phyloP scores from a whole-genome alignment of 2,888 invertebrate species.

The Cecidostiba fungosa region DNA sequence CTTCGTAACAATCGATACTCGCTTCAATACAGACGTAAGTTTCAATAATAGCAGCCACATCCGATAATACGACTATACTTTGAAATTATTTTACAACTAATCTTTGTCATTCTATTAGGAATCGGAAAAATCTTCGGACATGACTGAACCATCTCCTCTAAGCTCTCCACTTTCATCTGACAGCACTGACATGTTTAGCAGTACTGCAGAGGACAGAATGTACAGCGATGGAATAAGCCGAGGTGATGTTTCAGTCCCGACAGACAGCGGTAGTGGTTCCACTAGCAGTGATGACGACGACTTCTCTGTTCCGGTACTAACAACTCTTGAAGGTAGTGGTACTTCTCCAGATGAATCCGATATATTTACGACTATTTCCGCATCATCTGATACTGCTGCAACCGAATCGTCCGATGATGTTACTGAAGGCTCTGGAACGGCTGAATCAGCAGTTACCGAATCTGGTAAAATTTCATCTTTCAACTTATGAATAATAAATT shows the following conservation, averaged over 20 bases:
- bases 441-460: constrained; percentile 60
- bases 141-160: constrained; percentile 70
- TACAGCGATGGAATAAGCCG: constrained; percentile 73
- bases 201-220: constrained; percentile 73
- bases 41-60: constrained; percentile 10
- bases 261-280: constrained; percentile 71
- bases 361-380: constrained; percentile 50
- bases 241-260: constrained; percentile 72
- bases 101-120: constrained; percentile 71
- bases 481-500: neutral
- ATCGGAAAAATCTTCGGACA: constrained; percentile 78
- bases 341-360: constrained; percentile 63
- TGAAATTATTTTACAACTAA: neutral
- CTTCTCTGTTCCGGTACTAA: constrained; percentile 58
- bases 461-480: constrained; percentile 47
- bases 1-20: constrained; percentile 71
- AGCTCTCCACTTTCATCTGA: constrained; percentile 67
- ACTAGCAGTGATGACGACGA: constrained; percentile 69
- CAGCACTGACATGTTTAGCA: constrained; percentile 64
- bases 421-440: constrained; percentile 51
- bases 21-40: constrained; percentile 70
- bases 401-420: constrained; percentile 47
- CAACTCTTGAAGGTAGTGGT: constrained; percentile 74
- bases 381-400: constrained; percentile 63
- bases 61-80: neutral